These are phyloP conservation scores for Diorhabda elongata DNA, from an alignment of 1,140 invertebrate species.

Conservation along the genomic window DNA sequence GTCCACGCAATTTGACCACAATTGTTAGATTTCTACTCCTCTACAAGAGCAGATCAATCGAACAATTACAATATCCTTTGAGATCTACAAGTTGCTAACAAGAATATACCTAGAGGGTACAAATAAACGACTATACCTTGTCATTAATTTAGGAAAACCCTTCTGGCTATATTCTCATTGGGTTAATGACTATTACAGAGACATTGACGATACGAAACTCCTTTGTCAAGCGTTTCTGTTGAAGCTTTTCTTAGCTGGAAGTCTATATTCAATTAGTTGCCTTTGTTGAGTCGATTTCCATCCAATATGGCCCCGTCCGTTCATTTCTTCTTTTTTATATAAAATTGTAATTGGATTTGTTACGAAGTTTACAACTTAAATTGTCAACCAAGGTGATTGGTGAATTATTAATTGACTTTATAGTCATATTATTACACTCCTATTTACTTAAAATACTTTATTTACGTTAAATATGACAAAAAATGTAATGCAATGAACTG, in stretches of 20 bases:
- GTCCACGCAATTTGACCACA: too few relatives aligned
- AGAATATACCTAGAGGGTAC: constrained; percentile 8
- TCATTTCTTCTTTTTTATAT: background rate
- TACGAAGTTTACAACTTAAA: background rate
- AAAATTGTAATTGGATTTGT: background rate
- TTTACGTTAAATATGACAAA: too few relatives aligned
- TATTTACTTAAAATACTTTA: too few relatives aligned
- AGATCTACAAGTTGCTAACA: background rate
- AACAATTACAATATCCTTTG: constrained; percentile 8
- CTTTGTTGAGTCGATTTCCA: background rate
- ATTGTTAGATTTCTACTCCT: too few relatives aligned
- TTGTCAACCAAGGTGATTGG: too few relatives aligned
- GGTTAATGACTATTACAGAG: constrained; percentile 28
- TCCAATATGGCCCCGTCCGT: background rate
- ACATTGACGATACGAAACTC: constrained; percentile 18
- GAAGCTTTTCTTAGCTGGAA: constrained; percentile 28
- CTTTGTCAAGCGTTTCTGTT: constrained; percentile 21
- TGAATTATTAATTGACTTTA: too few relatives aligned
- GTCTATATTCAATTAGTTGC: constrained; percentile 22
- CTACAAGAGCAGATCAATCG: background rate
- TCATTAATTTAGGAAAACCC: constrained; percentile 11
- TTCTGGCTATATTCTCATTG: constrained; percentile 25
- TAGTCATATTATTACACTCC: too few relatives aligned
- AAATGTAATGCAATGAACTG: too few relatives aligned
- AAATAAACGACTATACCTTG: constrained; percentile 15